These are phyloP conservation scores for Carassius auratus DNA, from an alignment of 2,113 vertebrate species.

Conservation along the genomic window DNA sequence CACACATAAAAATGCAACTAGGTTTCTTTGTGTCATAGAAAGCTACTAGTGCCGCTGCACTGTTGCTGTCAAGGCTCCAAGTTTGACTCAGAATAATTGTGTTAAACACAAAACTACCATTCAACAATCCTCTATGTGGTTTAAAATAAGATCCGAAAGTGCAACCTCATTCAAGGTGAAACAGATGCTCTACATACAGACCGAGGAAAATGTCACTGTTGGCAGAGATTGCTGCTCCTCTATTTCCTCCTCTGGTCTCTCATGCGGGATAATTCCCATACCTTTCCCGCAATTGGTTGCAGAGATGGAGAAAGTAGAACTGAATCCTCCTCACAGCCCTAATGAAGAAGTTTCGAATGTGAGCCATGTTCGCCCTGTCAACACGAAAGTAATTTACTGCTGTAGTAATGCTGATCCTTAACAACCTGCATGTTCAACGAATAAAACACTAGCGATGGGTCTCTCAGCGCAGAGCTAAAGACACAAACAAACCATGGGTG, in stretches of 20 bases:
- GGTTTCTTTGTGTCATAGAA: constrained; percentile 38
- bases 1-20: constrained; percentile 28
- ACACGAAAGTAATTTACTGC: constrained; percentile 45
- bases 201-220: constrained; percentile 73
- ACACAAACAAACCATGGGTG: constrained; percentile 27
- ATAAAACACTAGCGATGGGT: constrained; percentile 35
- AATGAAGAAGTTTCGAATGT: constrained; percentile 50
- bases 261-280: constrained; percentile 63
- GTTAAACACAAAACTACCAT: neutral
- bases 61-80: neutral
- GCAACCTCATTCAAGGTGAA: constrained; percentile 69
- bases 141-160: constrained; percentile 34
- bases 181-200: constrained; percentile 69
- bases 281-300: constrained; percentile 63
- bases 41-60: neutral
- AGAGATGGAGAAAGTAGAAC: constrained; percentile 47
- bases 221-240: constrained; percentile 65
- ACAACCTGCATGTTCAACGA: constrained; percentile 28
- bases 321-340: constrained; percentile 58
- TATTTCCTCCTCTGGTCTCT: constrained; percentile 49
- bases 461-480: constrained; percentile 22
- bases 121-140: neutral
- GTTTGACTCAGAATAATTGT: neutral
- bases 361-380: constrained; percentile 38
- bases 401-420: constrained; percentile 12